phyloP scores from a whole-genome alignment of 2,888 invertebrate genomes.

The Monoplex corrugatus region DNA sequence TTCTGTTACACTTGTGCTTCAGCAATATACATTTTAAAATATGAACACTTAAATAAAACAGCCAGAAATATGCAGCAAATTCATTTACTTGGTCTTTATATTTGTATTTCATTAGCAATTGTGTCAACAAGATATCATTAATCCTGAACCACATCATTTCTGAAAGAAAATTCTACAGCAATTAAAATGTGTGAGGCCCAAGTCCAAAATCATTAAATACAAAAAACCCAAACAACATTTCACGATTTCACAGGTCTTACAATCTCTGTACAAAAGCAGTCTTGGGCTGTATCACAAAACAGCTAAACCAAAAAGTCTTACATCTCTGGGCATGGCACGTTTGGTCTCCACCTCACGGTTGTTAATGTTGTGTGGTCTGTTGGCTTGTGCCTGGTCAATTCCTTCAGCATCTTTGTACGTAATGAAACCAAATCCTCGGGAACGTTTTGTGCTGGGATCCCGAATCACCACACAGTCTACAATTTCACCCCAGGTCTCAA shows the following conservation, averaged over 20 bases:
- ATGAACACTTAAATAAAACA: not conserved
- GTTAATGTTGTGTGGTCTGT: conserved; percentile 94
- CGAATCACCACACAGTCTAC: conserved; percentile 78
- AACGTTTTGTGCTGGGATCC: conserved; percentile 84
- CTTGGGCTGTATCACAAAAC: too few species aligned
- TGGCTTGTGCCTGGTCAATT: conserved; percentile 96
- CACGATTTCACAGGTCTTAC: not conserved
- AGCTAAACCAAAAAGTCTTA: not conserved
- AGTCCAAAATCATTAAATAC: not conserved
- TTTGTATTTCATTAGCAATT: too few species aligned
- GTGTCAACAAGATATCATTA: not conserved
- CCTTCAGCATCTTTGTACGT: conserved; percentile 95
- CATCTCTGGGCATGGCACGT: conserved; percentile 90
- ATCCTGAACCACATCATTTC: not conserved
- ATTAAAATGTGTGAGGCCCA: not conserved
- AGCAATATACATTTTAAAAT: not conserved
- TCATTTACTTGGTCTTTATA: too few species aligned
- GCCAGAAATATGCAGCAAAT: not conserved
- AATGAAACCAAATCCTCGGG: conserved; percentile 98
- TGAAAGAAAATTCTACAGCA: not conserved
- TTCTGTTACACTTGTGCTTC: not conserved
- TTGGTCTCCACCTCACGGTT: conserved; percentile 98
- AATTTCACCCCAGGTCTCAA: conserved; percentile 96
- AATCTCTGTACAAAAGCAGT: too few species aligned
- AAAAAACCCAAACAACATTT: not conserved